These are phyloP conservation scores for Mustela lutreola DNA, from an alignment of 2,113 vertebrate genomes.

Conservation along the genomic window DNA sequence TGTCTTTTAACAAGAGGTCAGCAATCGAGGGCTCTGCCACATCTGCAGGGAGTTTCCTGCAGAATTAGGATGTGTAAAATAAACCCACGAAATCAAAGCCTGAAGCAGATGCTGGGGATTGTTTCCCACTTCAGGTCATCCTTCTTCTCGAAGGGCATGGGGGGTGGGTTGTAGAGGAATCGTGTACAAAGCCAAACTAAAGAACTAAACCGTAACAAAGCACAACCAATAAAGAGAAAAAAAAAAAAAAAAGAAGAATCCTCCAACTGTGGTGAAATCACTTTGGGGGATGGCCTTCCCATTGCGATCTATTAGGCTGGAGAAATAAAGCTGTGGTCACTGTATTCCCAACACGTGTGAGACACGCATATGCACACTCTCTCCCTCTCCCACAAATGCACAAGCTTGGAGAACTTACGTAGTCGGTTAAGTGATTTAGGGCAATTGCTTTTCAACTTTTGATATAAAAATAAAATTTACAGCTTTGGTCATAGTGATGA, in stretches of 20 bases:
- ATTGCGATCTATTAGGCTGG: background rate
- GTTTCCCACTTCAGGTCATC: constrained; percentile 31
- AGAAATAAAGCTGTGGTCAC: background rate
- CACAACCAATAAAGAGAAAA: background rate
- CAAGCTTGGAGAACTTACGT: background rate
- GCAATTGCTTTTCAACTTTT: constrained; percentile 22
- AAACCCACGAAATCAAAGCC: constrained; percentile 68
- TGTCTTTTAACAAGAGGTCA: constrained; percentile 78
- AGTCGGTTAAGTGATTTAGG: background rate
- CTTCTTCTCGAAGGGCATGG: background rate
- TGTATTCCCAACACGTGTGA: background rate
- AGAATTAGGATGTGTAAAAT: constrained; percentile 68
- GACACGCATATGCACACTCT: no score
- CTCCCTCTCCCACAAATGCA: background rate
- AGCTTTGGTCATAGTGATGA: background rate
- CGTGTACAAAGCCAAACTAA: background rate
- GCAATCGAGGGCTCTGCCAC: constrained; percentile 47
- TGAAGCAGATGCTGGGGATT: constrained; percentile 26
- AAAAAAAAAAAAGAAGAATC: background rate
- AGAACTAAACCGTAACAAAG: background rate
- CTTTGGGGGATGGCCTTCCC: background rate
- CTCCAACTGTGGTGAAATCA: background rate
- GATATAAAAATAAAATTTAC: constrained; percentile 15
- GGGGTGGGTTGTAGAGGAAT: background rate
- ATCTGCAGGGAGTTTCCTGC: constrained; percentile 75